Base-by-base conservation (phyloP, 2,888 invertebrate species). In the Trachelus stipa region DNA sequence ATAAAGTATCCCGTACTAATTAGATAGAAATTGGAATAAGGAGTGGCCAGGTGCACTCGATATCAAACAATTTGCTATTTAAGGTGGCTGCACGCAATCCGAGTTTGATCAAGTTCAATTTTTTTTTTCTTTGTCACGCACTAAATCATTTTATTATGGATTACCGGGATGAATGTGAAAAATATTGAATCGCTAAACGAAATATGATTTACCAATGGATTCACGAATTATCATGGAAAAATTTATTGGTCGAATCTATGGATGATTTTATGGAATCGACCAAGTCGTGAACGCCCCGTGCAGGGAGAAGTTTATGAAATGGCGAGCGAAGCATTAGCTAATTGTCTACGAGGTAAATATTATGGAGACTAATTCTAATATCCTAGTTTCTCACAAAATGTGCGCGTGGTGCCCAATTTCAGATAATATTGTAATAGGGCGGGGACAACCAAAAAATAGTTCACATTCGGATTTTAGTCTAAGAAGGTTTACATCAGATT, bases 401-500 rank as follows among this genome's bases (percentile, higher is more conserved):
- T 80, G 79, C 81, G 79, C 80, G 77, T 75, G 79, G 77, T 79
- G 76, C 75, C 78, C 81, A 79, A 79, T 40, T 76, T 81, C 76
- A 73, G 75, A 73, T 40, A 75, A 71, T 15, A 73, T 37, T 75
- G 34, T 74, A 76, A 31, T 37, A 30, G 34, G 78, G 56, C 33
- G 9, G 37, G 71, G 40, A 31, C 15, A 68, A 74, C 35, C 31
- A 15, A 15, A 75, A 78, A 73, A 68, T 9, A 34, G 40, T 40
- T 75, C 56, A 9, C 56, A 74, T 74, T 77, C 56, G 37, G 23
- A 76, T 15, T 81, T 81, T 85, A 76, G 81, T 83, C 84, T 84
- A 87, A 85, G 82, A 87, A 89, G 90, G 89, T 90, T 90, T 90
- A 90, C 90, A 89, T 91, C 85, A 90, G 90, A 90, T 90, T 90